These are phyloP conservation scores for Cotesia chilonis DNA, from an alignment of 1,140 invertebrate genomes.

Conservation along the genomic window DNA sequence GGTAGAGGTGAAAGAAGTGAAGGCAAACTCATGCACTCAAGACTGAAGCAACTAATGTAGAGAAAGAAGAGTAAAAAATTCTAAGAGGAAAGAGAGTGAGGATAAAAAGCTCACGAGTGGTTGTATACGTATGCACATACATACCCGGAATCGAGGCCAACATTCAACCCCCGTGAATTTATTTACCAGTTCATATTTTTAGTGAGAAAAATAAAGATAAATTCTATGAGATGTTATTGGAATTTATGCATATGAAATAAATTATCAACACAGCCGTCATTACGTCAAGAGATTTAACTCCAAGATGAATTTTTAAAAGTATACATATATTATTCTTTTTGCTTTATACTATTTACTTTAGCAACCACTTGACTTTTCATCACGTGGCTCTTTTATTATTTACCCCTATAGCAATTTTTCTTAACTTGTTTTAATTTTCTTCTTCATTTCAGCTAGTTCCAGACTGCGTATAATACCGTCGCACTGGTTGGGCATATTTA, in stretches of 20 bases:
- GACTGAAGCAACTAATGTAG: not conserved
- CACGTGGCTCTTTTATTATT: too few species aligned
- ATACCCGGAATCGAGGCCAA: constrained; percentile 15
- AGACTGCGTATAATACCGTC: too few species aligned
- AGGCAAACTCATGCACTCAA: not conserved
- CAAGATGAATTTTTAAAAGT: not conserved
- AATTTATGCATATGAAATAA: not conserved
- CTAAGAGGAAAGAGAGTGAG: not conserved
- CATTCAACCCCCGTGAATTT: constrained; percentile 9
- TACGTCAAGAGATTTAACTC: not conserved
- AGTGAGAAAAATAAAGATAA: not conserved
- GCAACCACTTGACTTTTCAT: too few species aligned
- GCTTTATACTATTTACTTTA: too few species aligned
- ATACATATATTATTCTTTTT: too few species aligned
- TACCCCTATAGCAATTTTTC: too few species aligned
- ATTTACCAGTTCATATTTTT: not conserved
- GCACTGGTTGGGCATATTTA: too few species aligned
- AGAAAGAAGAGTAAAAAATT: constrained; percentile 6
- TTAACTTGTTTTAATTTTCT: too few species aligned
- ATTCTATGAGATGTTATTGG: not conserved
- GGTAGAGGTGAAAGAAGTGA: not conserved
- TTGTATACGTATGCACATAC: not conserved
- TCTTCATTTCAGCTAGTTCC: too few species aligned
- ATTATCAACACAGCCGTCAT: not conserved
- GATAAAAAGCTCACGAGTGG: constrained; percentile 2